Conservation (phyloP, 2,797 vertebrate species). For the Acridotheres tristis region DNA sequence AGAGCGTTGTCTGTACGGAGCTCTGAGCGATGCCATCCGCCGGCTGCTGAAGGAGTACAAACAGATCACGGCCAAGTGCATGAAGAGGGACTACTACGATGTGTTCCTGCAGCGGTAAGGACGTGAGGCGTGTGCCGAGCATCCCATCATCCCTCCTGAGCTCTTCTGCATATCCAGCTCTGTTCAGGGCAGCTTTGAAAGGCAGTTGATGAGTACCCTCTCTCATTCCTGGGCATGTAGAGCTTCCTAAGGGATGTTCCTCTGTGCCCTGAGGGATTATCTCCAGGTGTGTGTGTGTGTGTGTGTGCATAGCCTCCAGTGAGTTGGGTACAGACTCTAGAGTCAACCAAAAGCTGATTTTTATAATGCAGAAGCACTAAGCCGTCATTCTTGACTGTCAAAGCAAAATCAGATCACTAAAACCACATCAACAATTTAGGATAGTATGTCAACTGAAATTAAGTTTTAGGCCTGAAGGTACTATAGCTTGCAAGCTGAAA, state of each 20-base stretch:
- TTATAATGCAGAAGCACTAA: neutral
- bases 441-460: neutral
- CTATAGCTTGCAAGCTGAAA: neutral
- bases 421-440: neutral
- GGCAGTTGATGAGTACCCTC: neutral
- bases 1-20: conserved; percentile 92
- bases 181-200: neutral
- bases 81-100: conserved; percentile 90
- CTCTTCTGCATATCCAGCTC: neutral
- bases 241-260: neutral
- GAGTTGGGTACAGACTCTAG: neutral
- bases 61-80: conserved; percentile 87
- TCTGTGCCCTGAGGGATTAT: neutral
- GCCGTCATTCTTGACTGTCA: neutral
- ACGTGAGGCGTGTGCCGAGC: neutral
- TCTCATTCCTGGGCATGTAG: neutral
- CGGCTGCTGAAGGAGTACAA: conserved; percentile 93
- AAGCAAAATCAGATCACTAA: neutral
- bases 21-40: conserved; percentile 88
- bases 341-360: neutral
- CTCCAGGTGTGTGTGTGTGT: neutral
- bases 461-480: neutral
- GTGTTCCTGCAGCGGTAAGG: conserved; percentile 92
- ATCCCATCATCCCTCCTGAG: neutral
- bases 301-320: neutral